phyloP scores from a whole-genome alignment of 2,113 vertebrate genomes.

The Macquaria australasica region DNA sequence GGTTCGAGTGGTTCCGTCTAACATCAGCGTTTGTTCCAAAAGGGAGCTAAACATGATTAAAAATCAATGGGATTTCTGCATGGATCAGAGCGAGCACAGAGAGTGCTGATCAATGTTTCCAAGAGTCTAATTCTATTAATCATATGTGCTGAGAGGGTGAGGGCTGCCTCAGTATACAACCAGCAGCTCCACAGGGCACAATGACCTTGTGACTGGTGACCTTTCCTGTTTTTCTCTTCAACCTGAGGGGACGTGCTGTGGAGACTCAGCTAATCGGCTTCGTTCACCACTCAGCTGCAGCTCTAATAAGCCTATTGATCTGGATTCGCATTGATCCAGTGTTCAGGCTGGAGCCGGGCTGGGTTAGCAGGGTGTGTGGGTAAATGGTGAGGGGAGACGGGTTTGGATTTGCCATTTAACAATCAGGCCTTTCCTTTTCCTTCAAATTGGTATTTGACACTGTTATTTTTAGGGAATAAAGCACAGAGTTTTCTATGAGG shows the following conservation, averaged over 20 bases:
- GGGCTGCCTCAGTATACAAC: slow-evolving; percentile 20
- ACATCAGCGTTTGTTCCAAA: slow-evolving; percentile 30
- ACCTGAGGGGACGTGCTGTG: slow-evolving; percentile 55
- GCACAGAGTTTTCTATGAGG: slow-evolving; percentile 6
- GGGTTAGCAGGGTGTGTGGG: slow-evolving; percentile 49
- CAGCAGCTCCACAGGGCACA: slow-evolving; percentile 17
- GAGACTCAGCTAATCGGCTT: slow-evolving; percentile 78
- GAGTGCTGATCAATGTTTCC: slow-evolving; percentile 65
- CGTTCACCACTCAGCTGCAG: slow-evolving; percentile 74
- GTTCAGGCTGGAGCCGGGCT: slow-evolving; percentile 43
- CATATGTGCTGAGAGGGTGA: slow-evolving; percentile 43
- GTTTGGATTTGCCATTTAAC: slow-evolving; percentile 44
- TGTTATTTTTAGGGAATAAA: slow-evolving; percentile 42
- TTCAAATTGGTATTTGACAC: slow-evolving; percentile 1
- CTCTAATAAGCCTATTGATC: slow-evolving; percentile 83
- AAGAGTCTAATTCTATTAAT: slow-evolving; percentile 66
- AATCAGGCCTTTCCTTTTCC: slow-evolving; percentile 34
- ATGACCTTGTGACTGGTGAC: slow-evolving; percentile 77
- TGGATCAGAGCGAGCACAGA: slow-evolving; percentile 23
- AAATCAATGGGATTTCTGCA: slow-evolving; percentile 55
- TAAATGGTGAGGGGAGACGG: slow-evolving; percentile 38
- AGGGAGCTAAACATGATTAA: slow-evolving; percentile 32
- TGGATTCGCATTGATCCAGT: slow-evolving; percentile 72
- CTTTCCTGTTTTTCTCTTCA: slow-evolving; percentile 64
- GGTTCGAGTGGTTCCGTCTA: slow-evolving; percentile 6